A percentile compares a stretch with the other conserved stretches of the same genome.
Evolutionary conservation across 2,797 vertebrate species (phyloP).

Genomic region (Onychomys torridus): DNA sequence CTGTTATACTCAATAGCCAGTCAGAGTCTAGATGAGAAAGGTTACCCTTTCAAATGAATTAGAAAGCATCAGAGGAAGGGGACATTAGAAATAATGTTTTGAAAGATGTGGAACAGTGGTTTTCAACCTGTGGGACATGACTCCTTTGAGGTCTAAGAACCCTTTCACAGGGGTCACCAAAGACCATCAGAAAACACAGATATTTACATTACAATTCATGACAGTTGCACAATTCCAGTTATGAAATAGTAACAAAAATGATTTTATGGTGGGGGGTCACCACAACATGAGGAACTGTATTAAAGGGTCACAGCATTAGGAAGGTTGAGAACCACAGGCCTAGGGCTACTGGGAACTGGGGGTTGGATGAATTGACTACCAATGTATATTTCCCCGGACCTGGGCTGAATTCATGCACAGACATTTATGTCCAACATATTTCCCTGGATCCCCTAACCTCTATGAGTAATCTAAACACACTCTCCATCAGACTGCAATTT

Average conservation of each 20-base stretch:
- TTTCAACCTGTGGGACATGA: background rate
- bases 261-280: background rate
- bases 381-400: background rate
- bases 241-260: background rate
- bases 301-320: background rate
- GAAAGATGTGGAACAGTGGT: background rate
- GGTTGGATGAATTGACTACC: background rate
- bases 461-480: constrained; percentile 30
- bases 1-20: background rate
- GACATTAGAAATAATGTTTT: background rate
- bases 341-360: background rate
- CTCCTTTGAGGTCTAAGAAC: background rate
- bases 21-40: constrained; percentile 11
- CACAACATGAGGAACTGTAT: background rate
- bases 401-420: constrained; percentile 8
- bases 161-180: background rate
- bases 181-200: background rate
- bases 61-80: constrained; percentile 6
- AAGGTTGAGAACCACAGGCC: background rate
- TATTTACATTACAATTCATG: background rate
- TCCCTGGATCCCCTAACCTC: constrained; percentile 33
- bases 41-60: constrained; percentile 28
- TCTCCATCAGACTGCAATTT: constrained; percentile 2
- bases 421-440: background rate
- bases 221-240: background rate